These are phyloP conservation scores for Aphidius ervi DNA, from an alignment of 1,140 invertebrate genomes.

Conservation along the genomic window DNA sequence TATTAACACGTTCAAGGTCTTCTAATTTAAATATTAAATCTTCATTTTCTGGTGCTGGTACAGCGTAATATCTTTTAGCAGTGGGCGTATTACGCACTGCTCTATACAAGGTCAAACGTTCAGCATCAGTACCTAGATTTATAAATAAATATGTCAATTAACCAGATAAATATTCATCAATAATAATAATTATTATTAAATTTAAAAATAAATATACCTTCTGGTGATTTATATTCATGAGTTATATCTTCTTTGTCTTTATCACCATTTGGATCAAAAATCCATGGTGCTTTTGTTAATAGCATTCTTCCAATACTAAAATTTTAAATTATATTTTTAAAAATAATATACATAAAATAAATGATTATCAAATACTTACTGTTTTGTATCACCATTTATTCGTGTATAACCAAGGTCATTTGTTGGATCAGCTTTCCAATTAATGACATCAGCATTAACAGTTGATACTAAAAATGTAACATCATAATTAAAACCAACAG, in stretches of 20 bases:
- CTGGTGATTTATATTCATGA: conserved; percentile 66
- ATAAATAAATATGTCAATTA: conserved; percentile 1
- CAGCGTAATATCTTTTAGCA: conserved; percentile 63
- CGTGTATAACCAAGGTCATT: conserved; percentile 59
- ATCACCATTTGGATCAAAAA: conserved; percentile 66
- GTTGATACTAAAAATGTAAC: conserved; percentile 62
- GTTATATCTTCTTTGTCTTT: conserved; percentile 69
- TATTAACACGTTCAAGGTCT: conserved; percentile 64
- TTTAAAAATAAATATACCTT: conserved; percentile 52
- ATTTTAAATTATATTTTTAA: conserved; percentile 12
- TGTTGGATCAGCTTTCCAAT: conserved; percentile 58
- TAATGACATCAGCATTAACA: conserved; percentile 64
- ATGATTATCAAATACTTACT: conserved; percentile 51
- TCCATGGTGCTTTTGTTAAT: conserved; percentile 70
- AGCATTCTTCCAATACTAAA: conserved; percentile 70
- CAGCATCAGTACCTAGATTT: conserved; percentile 56
- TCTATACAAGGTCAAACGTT: conserved; percentile 65
- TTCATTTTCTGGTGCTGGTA: conserved; percentile 55
- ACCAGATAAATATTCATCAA: background rate
- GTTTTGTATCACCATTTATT: conserved; percentile 66
- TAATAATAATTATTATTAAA: background rate
- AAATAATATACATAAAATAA: conserved; percentile 1
- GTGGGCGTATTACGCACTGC: conserved; percentile 62
- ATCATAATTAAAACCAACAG: conserved; percentile 62
- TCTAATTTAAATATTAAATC: conserved; percentile 67